Base-by-base conservation (phyloP, 92 coral and sea anemone species). In the Zoanthus sociatus region DNA sequence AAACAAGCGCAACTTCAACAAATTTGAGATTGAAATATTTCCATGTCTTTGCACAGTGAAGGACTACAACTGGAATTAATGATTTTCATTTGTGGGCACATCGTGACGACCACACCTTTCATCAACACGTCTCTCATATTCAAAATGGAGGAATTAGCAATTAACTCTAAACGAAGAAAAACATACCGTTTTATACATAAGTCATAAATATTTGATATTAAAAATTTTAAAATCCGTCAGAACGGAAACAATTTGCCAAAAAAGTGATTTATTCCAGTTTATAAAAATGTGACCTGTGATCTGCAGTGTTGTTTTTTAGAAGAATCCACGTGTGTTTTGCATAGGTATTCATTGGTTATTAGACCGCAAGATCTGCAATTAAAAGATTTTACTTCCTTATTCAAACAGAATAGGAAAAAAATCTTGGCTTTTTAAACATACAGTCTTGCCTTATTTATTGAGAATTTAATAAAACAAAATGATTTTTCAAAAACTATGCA, bases 21-120 rank as follows among this genome's bases (percentile, higher is more conserved):
- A 54, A 77, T 14, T 0, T 17, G 11, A 47, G 21, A 76, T 48
- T 48, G 37, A 54, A 30, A 53, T 12, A 9, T 8, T 20, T 13
- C 9, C 26, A 30, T 9, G 54, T 4, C 26, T 54, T 54, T 33
- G n/a, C 9, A 5, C 8, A 54, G 17, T 12, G 30, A 77, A 15
- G 33, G 20, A 51, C 61, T 9, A 77, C 46, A 50, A 33, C 14
- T 18, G 63, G 20, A 3, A 21, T 20, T 26, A 45, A 50, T 1
- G 5, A 20, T 48, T 32, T n/a, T 17, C 42, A 33, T 77, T 16
- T 77, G 14, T 9, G 11, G 45, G 5, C 74, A 76, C 31, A 48
- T 31, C 0, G 5, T n/a, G 30, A 3, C 5, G 82, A 20, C 82
- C 82, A 77, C 82, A 77, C 82, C 82, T 77, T 77, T 77, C 67